A percentile compares a stretch with the other conserved stretches of the same genome.
Evolutionary conservation across 1,140 invertebrate species (phyloP).

Genomic region (Zaprionus lachaisei): DNA sequence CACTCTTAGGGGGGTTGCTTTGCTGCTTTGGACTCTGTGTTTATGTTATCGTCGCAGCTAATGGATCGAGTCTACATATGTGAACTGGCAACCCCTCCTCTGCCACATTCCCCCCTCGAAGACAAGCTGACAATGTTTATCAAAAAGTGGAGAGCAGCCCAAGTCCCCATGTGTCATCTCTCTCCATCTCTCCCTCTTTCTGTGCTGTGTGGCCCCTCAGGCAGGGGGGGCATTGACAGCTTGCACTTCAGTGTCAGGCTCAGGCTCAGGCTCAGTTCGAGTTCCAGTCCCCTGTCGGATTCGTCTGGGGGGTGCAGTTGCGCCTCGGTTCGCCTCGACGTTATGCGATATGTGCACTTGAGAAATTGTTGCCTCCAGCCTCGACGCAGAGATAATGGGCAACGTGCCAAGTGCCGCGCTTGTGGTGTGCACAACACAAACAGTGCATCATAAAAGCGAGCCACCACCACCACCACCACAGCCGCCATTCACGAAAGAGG

Average conservation of each 20-base stretch:
- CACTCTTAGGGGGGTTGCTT: conserved; percentile 12
- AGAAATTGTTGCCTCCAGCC: conserved; percentile 61
- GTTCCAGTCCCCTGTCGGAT: neutral
- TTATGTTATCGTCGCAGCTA: conserved; percentile 52
- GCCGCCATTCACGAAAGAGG: conserved; percentile 65
- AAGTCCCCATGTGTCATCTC: neutral
- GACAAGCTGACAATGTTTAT: conserved; percentile 52
- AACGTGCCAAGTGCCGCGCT: conserved; percentile 74
- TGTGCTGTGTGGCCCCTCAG: neutral
- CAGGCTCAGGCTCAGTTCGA: neutral
- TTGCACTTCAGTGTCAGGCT: neutral
- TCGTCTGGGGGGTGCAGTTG: neutral
- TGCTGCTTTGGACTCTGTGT: conserved; percentile 24
- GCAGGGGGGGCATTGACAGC: neutral
- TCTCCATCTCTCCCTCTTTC: too few relatives aligned
- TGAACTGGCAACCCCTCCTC: conserved; percentile 17
- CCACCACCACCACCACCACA: conserved; percentile 38
- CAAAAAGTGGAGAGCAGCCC: conserved; percentile 11
- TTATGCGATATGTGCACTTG: conserved; percentile 74
- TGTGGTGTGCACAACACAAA: conserved; percentile 63
- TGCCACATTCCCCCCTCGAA: conserved; percentile 27
- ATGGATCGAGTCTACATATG: conserved; percentile 40
- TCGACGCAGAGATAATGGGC: conserved; percentile 69
- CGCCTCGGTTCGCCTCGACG: neutral
- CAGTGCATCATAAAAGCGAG: conserved; percentile 77